Percentiles rank a stretch among this genome's conserved stretches.
phyloP scores from a whole-genome alignment of 2,888 invertebrate genomes.

The Ptychoptera albimana region DNA sequence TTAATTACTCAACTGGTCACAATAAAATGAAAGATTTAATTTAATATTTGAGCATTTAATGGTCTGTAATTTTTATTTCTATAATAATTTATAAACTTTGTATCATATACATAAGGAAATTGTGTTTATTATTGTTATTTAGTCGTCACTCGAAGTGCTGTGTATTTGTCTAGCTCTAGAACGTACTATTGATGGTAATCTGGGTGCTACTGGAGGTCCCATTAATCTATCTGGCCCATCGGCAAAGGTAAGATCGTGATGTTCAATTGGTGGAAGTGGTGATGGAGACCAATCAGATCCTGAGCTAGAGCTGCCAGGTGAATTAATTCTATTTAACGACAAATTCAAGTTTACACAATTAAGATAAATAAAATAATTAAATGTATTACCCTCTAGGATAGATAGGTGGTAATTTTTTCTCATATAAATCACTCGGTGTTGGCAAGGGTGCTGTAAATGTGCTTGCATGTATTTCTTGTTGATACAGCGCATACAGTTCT shows the following conservation, averaged over 20 bases:
- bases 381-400: constrained; percentile 25
- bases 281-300: constrained; percentile 31
- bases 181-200: constrained; percentile 19
- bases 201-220: constrained; percentile 25
- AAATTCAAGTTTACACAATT: background rate
- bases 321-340: constrained; percentile 20
- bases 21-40: too few species aligned
- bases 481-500: constrained; percentile 67
- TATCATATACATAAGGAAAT: background rate
- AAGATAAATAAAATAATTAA: background rate
- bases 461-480: constrained; percentile 74
- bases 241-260: constrained; percentile 3
- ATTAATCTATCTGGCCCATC: constrained; percentile 21
- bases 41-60: too few species aligned
- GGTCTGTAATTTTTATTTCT: too few species aligned
- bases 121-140: background rate
- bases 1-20: too few species aligned
- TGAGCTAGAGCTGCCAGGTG: constrained; percentile 28
- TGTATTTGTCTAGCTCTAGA: constrained; percentile 11
- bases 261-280: constrained; percentile 15
- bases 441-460: constrained; percentile 40
- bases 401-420: constrained; percentile 29
- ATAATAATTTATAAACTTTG: background rate
- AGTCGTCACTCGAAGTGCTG: constrained; percentile 12
- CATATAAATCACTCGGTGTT: constrained; percentile 24